Evolutionary conservation across 2,797 vertebrate genomes (phyloP), one percentile per base, ranked within the genome.

Genomic region (Premnoplex brunnescens): DNA sequence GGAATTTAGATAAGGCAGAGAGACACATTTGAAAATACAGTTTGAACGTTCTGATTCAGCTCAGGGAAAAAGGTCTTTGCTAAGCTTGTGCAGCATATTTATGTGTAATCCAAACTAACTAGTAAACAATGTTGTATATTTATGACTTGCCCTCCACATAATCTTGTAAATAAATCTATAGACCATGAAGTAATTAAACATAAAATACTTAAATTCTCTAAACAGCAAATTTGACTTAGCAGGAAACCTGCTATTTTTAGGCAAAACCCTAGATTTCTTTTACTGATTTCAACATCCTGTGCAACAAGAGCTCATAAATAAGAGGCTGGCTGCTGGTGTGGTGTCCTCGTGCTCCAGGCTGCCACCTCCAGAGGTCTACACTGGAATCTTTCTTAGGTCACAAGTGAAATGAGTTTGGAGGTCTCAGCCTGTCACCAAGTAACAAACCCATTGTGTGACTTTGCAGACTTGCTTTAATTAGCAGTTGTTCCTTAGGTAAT

Each of bases 1-100:
- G 95, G 97, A 96, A 97, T 98, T 94, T 97, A 95, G 95, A 96
- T 93, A 91, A 90, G 85, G 90, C 91, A 52, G 74, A 91, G 93
- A 95, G 91, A 85, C 64, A 68, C 91, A 26, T 73, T 92, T 72
- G 96, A 94, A 97, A 97, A 95, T 92, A 66, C 74, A 68, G 58
- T 82, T 62, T 72, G 88, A 88, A 83, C 48, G 78, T 56, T 89
- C 77, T 43, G 48, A 76, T 82, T 91, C 91, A n/a, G 64, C 88
- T 90, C 7, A 7, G 52, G 51, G 76, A 88, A 85, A 92, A 93
- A 80, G 89, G 30, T 23, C 88, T 74, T 88, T 74, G 60, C 44
- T 85, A 88, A 62, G 60, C 81, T 90, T 48, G 56, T 2, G 32
- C 74, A 89, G 67, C 49, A 12, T 72, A 71, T 88, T 95, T 94